Base-by-base conservation (phyloP, 1,140 invertebrate species). In the Pogonomyrmex californicus region DNA sequence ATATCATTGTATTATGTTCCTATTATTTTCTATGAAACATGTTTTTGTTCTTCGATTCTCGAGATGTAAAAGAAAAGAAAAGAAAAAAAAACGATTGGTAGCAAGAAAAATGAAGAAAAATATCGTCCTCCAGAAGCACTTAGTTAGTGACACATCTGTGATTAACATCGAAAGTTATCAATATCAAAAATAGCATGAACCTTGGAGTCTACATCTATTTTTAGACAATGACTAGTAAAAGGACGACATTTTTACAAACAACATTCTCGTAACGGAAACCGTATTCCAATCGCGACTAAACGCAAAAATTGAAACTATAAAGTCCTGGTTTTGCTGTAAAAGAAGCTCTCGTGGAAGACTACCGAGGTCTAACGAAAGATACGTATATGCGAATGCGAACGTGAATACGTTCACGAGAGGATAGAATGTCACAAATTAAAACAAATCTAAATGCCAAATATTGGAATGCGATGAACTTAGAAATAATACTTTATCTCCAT, bases 291-390 rank as follows among this genome's bases (percentile, higher is more conserved):
- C 41, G 56, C 30, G 54, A 83, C 30, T 82, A 23, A 83, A 83
- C 68, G 41, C 7, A 83, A 83, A 83, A 83, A 60, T 83, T n/a
- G n/a, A 68, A 83, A 73, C 44, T 83, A 83, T 49, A 60, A 83
- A 54, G 14, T 70, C 14, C 60, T 65, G 54, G 63, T 65, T 56
- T 85, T 83, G 54, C 56, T 77, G 79, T 30, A 85, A 70, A 85
- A 66, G n/a, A 87, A 85, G 60, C 44, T 85, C 73, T 68, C 7
- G 54, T 87, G 86, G 86, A 87, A 87, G 86, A 87, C 86, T 87
- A 87, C 12, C 36, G 58, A 85, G 33, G 49, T 87, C 85, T 82
- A 86, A 86, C 65, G 36, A 82, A 86, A n/a, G 41, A 82, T 82
- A 68, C 56, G 68, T 49, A 51, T 36, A 23, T 30, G n/a, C n/a